Conservation (phyloP, 2,113 vertebrate genomes). For the Xyrauchen texanus region DNA sequence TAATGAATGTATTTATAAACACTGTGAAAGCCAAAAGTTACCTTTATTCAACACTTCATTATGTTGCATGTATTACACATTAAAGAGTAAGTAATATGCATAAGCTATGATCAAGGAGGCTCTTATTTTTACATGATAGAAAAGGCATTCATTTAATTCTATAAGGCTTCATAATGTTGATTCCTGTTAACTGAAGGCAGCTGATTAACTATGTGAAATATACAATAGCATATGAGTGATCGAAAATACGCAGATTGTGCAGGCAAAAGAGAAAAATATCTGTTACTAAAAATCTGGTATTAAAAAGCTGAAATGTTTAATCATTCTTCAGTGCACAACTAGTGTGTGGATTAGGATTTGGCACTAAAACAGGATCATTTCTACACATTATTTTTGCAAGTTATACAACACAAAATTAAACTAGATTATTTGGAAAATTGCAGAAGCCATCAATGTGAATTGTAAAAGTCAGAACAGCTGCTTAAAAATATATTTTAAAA, state of each 20-base stretch:
- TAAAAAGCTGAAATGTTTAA: slow-evolving; percentile 34
- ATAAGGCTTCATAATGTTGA: slow-evolving; percentile 34
- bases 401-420: background rate
- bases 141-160: slow-evolving; percentile 38
- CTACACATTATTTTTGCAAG: background rate
- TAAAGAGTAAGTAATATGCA: slow-evolving; percentile 10
- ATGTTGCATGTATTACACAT: background rate
- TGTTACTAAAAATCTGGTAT: slow-evolving; percentile 15
- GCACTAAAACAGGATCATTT: slow-evolving; percentile 22
- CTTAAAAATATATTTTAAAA: slow-evolving; percentile 22
- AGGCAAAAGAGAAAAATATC: slow-evolving; percentile 41
- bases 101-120: slow-evolving; percentile 9
- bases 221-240: slow-evolving; percentile 16
- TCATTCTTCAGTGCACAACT: slow-evolving; percentile 11
- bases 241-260: slow-evolving; percentile 21
- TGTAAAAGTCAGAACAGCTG: slow-evolving; percentile 14
- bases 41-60: background rate
- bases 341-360: slow-evolving; percentile 20
- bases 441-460: slow-evolving; percentile 59
- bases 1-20: background rate
- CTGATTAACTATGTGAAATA: slow-evolving; percentile 28
- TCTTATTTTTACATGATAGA: slow-evolving; percentile 23
- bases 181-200: slow-evolving; percentile 33
- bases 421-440: slow-evolving; percentile 24
- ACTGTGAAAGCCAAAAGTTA: slow-evolving; percentile 8